Evolutionary conservation across 2,797 vertebrate species (phyloP).

Genomic region (Rachycentron canadum): DNA sequence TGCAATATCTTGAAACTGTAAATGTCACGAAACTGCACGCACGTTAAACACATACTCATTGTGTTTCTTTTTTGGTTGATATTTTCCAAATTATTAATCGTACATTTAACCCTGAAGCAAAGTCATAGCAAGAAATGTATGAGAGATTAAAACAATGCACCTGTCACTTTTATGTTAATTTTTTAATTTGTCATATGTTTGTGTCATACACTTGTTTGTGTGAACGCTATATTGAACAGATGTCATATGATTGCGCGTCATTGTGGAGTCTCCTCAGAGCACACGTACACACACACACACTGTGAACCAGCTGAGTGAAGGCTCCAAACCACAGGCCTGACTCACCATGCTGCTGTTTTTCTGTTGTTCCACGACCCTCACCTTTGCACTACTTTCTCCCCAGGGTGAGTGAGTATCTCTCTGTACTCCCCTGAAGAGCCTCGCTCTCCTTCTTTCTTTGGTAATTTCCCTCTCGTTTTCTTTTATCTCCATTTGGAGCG

Average conservation of each 20-base stretch:
- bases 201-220: neutral
- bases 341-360: conserved; percentile 57
- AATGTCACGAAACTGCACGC: neutral
- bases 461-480: conserved; percentile 55
- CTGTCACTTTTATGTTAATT: neutral
- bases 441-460: conserved; percentile 24
- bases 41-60: neutral
- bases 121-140: neutral
- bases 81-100: neutral
- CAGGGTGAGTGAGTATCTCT: conserved; percentile 49
- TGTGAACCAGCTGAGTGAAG: conserved; percentile 35
- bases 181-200: neutral
- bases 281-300: neutral
- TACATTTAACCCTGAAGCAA: neutral
- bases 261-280: conserved; percentile 19
- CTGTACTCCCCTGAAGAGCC: neutral
- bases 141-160: neutral
- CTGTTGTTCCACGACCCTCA: conserved; percentile 69
- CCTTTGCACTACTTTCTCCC: conserved; percentile 71
- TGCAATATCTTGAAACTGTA: neutral
- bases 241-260: conserved; percentile 60
- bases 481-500: conserved; percentile 62
- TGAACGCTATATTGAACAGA: neutral
- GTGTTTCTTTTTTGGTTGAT: neutral
- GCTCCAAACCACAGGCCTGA: conserved; percentile 59